Conservation (phyloP, 2,888 invertebrate genomes). For the Tortrix viridana region DNA sequence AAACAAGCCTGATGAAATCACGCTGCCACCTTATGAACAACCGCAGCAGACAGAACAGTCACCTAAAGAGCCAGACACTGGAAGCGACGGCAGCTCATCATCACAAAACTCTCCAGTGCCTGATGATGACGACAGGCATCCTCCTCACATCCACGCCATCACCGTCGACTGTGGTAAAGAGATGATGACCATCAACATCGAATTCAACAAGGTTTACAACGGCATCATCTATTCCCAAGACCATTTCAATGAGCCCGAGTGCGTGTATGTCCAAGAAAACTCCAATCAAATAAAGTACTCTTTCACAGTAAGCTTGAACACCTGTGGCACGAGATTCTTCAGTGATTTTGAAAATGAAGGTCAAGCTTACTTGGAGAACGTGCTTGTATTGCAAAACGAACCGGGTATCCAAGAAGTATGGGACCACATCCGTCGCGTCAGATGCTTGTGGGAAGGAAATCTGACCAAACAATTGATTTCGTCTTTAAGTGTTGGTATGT, state of each 20-base stretch:
- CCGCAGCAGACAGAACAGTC: constrained; percentile 45
- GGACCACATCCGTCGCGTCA: constrained; percentile 90
- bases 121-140: constrained; percentile 87
- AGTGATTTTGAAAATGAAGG: constrained; percentile 90
- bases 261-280: constrained; percentile 89
- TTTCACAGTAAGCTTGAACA: constrained; percentile 89
- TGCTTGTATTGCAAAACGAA: constrained; percentile 91
- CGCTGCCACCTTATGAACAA: constrained; percentile 40
- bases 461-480: constrained; percentile 90
- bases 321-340: constrained; percentile 91
- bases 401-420: constrained; percentile 90
- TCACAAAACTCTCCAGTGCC: constrained; percentile 43
- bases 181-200: constrained; percentile 92
- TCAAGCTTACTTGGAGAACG: constrained; percentile 91
- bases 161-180: constrained; percentile 91
- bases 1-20: constrained; percentile 42
- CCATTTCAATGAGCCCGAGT: constrained; percentile 86
- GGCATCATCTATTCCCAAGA: constrained; percentile 93
- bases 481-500: constrained; percentile 90
- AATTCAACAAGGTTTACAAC: constrained; percentile 90
- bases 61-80: constrained; percentile 41
- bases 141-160: constrained; percentile 90
- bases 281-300: constrained; percentile 88
- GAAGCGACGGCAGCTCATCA: constrained; percentile 41
- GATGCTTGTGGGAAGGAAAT: constrained; percentile 93